phyloP scores from a whole-genome alignment of 2,888 invertebrate species.

The Aleiodes testaceus region DNA sequence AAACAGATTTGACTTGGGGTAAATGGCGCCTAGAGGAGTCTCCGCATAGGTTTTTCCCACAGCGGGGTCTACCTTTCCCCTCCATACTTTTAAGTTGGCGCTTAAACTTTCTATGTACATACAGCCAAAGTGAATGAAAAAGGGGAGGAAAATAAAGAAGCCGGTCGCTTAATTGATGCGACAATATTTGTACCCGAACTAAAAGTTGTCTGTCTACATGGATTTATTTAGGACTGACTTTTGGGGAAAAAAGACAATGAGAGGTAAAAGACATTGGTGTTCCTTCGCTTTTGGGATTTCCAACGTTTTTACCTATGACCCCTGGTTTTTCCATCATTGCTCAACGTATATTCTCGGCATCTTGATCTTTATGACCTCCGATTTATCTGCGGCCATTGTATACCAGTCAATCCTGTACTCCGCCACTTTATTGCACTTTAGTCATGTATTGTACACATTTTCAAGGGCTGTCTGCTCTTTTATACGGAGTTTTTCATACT shows the following conservation, averaged over 20 bases:
- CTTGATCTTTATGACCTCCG: conserved; percentile 24
- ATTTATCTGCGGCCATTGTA: conserved; percentile 9
- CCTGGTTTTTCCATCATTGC: background rate
- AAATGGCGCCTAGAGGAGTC: conserved; percentile 42
- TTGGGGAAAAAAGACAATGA: conserved; percentile 33
- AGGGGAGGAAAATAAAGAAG: conserved; percentile 48
- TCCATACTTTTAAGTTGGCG: conserved; percentile 25
- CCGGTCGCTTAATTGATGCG: conserved; percentile 66
- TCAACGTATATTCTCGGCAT: conserved; percentile 28
- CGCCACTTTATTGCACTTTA: conserved; percentile 27
- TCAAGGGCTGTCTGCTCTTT: conserved; percentile 7
- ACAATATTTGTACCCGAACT: conserved; percentile 67
- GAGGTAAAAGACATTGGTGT: conserved; percentile 12
- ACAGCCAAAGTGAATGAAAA: conserved; percentile 48
- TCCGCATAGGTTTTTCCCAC: conserved; percentile 37
- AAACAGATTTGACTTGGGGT: conserved; percentile 59
- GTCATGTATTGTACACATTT: conserved; percentile 15
- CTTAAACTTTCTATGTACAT: conserved; percentile 38
- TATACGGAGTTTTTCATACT: background rate
- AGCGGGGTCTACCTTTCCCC: conserved; percentile 2
- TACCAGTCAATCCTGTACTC: too few species aligned
- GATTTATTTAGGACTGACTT: conserved; percentile 62
- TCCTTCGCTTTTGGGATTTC: conserved; percentile 42
- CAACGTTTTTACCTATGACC: conserved; percentile 35
- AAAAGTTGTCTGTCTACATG: conserved; percentile 58